Percentiles rank a stretch among this genome's conserved stretches.
Evolutionary conservation across 1,140 invertebrate genomes (phyloP).

Genomic region (Lineus longissimus): DNA sequence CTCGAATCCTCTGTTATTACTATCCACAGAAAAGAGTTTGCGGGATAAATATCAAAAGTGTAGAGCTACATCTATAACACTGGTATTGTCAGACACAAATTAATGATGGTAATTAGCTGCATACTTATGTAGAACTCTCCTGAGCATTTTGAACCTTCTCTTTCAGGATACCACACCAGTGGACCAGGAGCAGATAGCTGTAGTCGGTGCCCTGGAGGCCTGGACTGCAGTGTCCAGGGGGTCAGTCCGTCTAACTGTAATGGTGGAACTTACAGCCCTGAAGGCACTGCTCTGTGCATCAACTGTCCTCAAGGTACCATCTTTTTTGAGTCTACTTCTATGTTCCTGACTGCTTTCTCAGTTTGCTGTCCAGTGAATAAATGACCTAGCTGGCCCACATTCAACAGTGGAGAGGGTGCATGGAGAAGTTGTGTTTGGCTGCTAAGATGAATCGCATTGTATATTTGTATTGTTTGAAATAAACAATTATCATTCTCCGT

Average conservation of each 20-base stretch:
- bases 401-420: neutral
- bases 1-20: neutral
- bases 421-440: no score
- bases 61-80: no score
- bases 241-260: constrained; percentile 13
- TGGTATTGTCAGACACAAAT: no score
- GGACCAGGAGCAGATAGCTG: neutral
- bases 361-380: neutral
- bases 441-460: no score
- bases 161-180: no score
- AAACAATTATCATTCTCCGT: no score
- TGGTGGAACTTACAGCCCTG: constrained; percentile 27
- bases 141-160: no score
- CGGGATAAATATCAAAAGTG: neutral
- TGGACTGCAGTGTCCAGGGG: neutral
- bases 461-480: no score
- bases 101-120: no score
- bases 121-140: neutral
- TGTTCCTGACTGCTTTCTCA: constrained; percentile 4
- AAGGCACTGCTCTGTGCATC: constrained; percentile 16
- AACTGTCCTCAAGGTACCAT: constrained; percentile 17
- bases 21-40: neutral
- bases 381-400: neutral
- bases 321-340: constrained; percentile 13
- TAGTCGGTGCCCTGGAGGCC: constrained; percentile 20